Evolutionary conservation across 1,140 invertebrate species (phyloP).

Genomic region (Augochlora pura): DNA sequence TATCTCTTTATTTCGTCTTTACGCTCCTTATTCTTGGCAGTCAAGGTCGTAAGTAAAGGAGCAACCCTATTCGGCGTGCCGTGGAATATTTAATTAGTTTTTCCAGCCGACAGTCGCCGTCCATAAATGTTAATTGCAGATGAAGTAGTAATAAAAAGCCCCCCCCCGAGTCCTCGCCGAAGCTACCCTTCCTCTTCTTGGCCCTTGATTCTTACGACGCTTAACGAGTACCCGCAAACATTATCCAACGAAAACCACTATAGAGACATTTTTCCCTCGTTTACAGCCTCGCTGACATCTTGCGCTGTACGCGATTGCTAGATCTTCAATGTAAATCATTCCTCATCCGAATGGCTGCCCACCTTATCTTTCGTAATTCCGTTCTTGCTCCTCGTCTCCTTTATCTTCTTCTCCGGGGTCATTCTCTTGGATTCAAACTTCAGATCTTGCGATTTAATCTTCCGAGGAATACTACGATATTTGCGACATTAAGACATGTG

Average conservation of each 20-base stretch:
- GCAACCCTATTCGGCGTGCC: constrained; percentile 28
- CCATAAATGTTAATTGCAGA: constrained; percentile 81
- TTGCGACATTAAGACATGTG: too few relatives aligned
- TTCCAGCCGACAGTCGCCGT: constrained; percentile 71
- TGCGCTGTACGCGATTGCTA: constrained; percentile 45
- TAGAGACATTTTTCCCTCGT: constrained; percentile 69
- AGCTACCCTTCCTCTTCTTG: constrained; percentile 40
- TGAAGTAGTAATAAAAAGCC: constrained; percentile 80
- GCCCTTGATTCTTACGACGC: constrained; percentile 69
- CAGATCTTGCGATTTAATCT: too few relatives aligned
- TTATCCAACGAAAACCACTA: constrained; percentile 64
- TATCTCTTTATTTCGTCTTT: constrained; percentile 50
- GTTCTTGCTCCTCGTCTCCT: neutral
- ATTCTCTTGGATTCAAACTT: too few relatives aligned
- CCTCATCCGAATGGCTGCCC: neutral
- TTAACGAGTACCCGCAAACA: constrained; percentile 70
- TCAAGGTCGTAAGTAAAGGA: constrained; percentile 42
- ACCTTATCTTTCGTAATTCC: neutral
- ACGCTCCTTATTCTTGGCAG: constrained; percentile 49
- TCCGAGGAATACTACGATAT: too few relatives aligned
- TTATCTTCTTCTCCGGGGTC: neutral
- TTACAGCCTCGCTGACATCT: constrained; percentile 54
- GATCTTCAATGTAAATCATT: constrained; percentile 50
- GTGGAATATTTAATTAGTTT: constrained; percentile 81
- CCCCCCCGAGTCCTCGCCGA: constrained; percentile 21